Base-by-base conservation (phyloP, 2,888 invertebrate genomes). In the Euplagia quadripunctaria region DNA sequence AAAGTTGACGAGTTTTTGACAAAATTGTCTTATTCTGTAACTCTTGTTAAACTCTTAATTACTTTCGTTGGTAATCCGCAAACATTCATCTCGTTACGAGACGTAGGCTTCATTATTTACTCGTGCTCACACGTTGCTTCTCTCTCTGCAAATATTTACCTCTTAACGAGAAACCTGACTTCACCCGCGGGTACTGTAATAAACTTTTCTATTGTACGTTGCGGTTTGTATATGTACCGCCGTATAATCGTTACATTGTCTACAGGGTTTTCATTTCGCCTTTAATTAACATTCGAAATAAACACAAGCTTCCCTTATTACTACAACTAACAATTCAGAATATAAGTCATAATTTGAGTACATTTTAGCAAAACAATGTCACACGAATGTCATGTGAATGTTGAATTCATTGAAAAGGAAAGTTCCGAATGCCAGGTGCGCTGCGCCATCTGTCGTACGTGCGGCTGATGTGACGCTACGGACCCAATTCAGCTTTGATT, bases 81-180 rank as follows among this genome's bases (percentile, higher is more conserved):
- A 94, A 94, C 94, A 95, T 92, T 90, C 93, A 90, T 94, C 92
- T 93, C 88, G 92, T 93, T 92, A 92, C 91, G 85, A 88, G 83
- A 86, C 89, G 90, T 92, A 94, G 92, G 90, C 92, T 93, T 92
- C 92, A 94, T 94, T 95, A 94, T 94, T 94, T 94, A 89, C 93
- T 89, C 87, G 89, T 89, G 86, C 93, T 91, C 90, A 91, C 93
- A 93, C 92, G 90, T 92, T 88, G 90, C 90, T 87, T 87, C 91
- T 87, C 90, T 86, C 90, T 86, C 87, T 86, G 86, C 92, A 94
- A 94, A 94, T 94, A 93, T 94, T 94, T 94, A 92, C 92, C 90
- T 91, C 91, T 91, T 92, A 93, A 94, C 92, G 91, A 94, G 93
- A 90, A 93, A 92, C 91, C 93, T 94, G 94, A 92, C 94, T 94